Conservation (phyloP, 2,113 vertebrate species). For the Barbus barbus region DNA sequence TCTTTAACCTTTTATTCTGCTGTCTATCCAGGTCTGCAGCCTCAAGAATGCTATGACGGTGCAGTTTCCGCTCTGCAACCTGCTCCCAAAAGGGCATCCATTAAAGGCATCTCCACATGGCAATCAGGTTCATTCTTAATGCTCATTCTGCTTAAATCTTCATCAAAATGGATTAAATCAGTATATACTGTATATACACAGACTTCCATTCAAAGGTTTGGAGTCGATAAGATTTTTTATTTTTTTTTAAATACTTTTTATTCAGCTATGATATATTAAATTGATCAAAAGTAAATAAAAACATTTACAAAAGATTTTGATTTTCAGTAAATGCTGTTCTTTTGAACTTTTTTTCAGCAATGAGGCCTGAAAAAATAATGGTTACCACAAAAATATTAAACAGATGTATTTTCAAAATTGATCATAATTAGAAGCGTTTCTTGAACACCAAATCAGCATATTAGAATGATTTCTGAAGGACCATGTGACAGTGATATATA, state of each 20-base stretch:
- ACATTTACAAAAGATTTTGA: neutral
- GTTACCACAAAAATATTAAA: neutral
- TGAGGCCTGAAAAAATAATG: neutral
- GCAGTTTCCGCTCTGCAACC: slow-evolving; percentile 63
- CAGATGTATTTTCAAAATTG: neutral
- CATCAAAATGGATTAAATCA: neutral
- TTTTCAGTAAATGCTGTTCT: neutral
- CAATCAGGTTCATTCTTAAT: slow-evolving; percentile 62
- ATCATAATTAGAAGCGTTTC: neutral
- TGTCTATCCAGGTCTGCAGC: slow-evolving; percentile 61
- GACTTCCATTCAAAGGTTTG: neutral
- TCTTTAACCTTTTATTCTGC: neutral
- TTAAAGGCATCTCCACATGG: slow-evolving; percentile 51
- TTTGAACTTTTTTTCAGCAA: neutral
- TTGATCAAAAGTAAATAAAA: neutral
- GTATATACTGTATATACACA: neutral
- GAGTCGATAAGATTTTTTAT: neutral
- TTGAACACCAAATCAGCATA: neutral
- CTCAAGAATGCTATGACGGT: slow-evolving; percentile 69
- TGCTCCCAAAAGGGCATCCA: slow-evolving; percentile 41
- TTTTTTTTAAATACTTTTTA: neutral
- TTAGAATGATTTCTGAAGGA: neutral
- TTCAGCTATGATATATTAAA: too few species aligned
- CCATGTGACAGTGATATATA: neutral
- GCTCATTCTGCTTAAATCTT: neutral